Evolutionary conservation across 2,888 invertebrate species (phyloP).

Genomic region (Trissoscelio sp.): DNA sequence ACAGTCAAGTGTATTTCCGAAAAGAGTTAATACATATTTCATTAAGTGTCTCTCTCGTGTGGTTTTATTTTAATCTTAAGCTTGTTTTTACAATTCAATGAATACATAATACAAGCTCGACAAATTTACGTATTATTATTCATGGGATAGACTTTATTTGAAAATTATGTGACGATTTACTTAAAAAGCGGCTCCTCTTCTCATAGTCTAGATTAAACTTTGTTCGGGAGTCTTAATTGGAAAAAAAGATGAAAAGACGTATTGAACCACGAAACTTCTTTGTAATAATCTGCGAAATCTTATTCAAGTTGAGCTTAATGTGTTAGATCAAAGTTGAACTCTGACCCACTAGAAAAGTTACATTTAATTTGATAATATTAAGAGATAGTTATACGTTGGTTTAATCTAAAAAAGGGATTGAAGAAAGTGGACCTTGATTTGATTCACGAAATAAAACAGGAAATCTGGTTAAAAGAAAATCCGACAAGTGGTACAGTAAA

Average conservation of each 20-base stretch:
- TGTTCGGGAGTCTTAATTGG: not conserved
- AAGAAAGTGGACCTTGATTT: not conserved
- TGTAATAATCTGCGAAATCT: slow-evolving; percentile 3
- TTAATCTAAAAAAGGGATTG: too few species aligned
- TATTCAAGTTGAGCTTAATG: not conserved
- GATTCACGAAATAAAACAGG: too few species aligned
- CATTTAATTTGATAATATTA: too few species aligned
- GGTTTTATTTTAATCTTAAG: not conserved
- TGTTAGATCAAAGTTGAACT: slow-evolving; percentile 10
- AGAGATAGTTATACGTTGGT: too few species aligned
- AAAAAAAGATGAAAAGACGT: not conserved
- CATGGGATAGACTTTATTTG: not conserved
- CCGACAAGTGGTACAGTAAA: not conserved
- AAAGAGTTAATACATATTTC: slow-evolving; percentile 42
- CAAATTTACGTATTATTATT: slow-evolving; percentile 18
- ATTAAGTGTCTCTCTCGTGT: slow-evolving; percentile 21
- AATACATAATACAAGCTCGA: not conserved
- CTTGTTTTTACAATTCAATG: slow-evolving; percentile 9
- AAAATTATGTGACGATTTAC: not conserved
- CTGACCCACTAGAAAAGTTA: not conserved
- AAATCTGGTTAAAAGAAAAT: too few species aligned
- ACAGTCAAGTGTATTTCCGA: not conserved
- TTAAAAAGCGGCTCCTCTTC: not conserved
- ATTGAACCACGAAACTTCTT: slow-evolving; percentile 9
- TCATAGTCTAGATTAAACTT: not conserved